Base-by-base conservation (phyloP, 2,797 vertebrate species). In the Rhadinocentrus ornatus region DNA sequence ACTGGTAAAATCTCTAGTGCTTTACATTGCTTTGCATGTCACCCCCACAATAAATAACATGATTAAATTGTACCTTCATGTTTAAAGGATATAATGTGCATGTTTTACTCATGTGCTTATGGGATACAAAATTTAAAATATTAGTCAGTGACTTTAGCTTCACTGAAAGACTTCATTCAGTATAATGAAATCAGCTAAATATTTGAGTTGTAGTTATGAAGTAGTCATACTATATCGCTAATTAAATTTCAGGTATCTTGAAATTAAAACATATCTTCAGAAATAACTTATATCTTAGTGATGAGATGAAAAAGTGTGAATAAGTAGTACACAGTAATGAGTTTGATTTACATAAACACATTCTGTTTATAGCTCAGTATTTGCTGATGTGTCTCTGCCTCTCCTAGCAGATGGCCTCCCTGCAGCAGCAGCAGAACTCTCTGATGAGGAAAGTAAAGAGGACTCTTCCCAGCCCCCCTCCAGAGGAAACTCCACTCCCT, bases 371-470 rank as follows among this genome's bases (percentile, higher is more conserved):
- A 83, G 75, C 82, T 88, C 58, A 70, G 62, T 86, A 86, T 88
- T 88, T 87, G 71, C 73, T 86, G 69, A 89, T 86, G 77, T 90
- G 77, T 88, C 72, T 91, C 65, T 90, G 73, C 55, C 68, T 89
- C 68, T 89, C 75, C 60, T 58, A 92, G 79, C 94, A 99, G 97
- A 95, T 98, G 89, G 96, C 95, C 78, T 94, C 93, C 80, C 94
- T 97, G 90, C 96, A 98, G 94, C 95, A 99, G 93, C 95, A 94
- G 75, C 95, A 95, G 91, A 97, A 96, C 88, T 94, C 95, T 1
- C 94, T 98, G 92, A 97, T 96, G 86, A 96, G 96, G 90, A 99
- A 99, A 95, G 95, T 99, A 89, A 99, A 99, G 92, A 96, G 98
- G 89, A 99, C 98, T 3, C 95, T 99, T 57, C 98, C 98, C 77